Percentiles rank a stretch among this genome's conserved stretches.
These are phyloP conservation scores for Loris lydekkerianus DNA, from an alignment of 2,797 vertebrate genomes.

Conservation along the genomic window DNA sequence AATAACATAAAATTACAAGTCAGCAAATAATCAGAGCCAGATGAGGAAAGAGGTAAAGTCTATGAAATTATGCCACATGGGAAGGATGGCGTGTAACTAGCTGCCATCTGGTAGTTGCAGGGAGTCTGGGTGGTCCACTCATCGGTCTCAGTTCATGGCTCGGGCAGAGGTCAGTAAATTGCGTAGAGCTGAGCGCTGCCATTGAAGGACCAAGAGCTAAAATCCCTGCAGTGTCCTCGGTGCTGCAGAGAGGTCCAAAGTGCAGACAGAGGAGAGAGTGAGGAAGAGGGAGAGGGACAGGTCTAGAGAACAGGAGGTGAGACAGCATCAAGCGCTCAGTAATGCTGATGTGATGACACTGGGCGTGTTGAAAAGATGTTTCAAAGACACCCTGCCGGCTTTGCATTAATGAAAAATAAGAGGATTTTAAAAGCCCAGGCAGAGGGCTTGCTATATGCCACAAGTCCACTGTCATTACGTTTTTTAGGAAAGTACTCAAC, in stretches of 20 bases:
- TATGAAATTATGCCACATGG: neutral
- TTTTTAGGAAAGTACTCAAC: slow-evolving; percentile 53
- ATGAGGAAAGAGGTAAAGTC: slow-evolving; percentile 51
- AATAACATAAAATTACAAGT: slow-evolving; percentile 48
- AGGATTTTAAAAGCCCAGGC: neutral
- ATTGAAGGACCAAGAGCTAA: neutral
- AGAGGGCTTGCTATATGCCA: slow-evolving; percentile 25
- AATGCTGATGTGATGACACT: rapidly evolving
- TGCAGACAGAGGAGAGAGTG: neutral
- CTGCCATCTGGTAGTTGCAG: slow-evolving; percentile 24
- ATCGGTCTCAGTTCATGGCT: neutral
- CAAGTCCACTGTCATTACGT: neutral
- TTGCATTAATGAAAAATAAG: slow-evolving; percentile 55
- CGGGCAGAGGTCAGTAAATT: slow-evolving; percentile 39
- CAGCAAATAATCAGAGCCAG: slow-evolving; percentile 73
- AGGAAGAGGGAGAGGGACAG: too few species aligned
- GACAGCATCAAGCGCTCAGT: neutral
- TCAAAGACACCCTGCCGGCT: neutral
- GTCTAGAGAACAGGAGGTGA: neutral
- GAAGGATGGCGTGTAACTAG: neutral
- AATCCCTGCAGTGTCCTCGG: neutral
- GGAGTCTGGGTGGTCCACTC: slow-evolving; percentile 70
- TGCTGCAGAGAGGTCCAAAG: neutral
- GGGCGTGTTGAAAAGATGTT: neutral
- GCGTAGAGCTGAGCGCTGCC: neutral